phyloP scores from a whole-genome alignment of 1,140 invertebrate genomes.

The Arctopsyche grandis region DNA sequence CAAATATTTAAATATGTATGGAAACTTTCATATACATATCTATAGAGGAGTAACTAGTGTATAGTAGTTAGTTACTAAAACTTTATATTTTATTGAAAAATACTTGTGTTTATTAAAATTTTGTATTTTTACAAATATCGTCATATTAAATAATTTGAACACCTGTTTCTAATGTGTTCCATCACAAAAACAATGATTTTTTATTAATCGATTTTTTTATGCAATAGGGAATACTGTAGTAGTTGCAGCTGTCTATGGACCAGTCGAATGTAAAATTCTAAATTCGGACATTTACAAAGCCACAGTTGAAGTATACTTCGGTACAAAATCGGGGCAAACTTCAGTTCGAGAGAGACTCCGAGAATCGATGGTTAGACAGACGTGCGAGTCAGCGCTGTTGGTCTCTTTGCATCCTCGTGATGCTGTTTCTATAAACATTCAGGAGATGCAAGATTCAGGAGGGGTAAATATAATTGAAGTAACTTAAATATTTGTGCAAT shows the following conservation, averaged over 20 bases:
- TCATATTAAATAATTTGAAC: too few relatives aligned
- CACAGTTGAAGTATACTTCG: conserved; percentile 80
- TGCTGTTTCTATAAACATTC: conserved; percentile 79
- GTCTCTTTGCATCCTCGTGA: conserved; percentile 80
- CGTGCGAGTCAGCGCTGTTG: conserved; percentile 78
- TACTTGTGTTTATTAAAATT: too few relatives aligned
- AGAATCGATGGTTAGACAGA: conserved; percentile 79
- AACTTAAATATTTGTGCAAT: conserved; percentile 10
- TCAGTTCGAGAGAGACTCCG: conserved; percentile 76
- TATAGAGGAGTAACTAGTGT: too few relatives aligned
- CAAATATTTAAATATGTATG: neutral
- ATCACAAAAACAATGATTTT: too few relatives aligned
- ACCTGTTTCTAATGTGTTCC: too few relatives aligned
- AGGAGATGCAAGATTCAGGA: conserved; percentile 88
- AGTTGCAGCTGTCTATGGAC: conserved; percentile 83
- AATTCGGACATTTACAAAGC: conserved; percentile 84
- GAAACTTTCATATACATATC: too few relatives aligned
- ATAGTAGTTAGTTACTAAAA: too few relatives aligned
- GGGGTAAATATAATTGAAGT: conserved; percentile 69
- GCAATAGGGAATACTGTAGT: conserved; percentile 80
- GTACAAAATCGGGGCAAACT: conserved; percentile 79
- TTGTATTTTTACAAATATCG: too few relatives aligned
- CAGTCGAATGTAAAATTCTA: conserved; percentile 79
- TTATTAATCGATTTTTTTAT: neutral
- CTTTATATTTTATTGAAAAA: too few relatives aligned